A percentile compares a stretch with the other conserved stretches of the same genome.
These are phyloP conservation scores for Ambastaia sidthimunki DNA, from an alignment of 2,797 vertebrate species.

Conservation along the genomic window DNA sequence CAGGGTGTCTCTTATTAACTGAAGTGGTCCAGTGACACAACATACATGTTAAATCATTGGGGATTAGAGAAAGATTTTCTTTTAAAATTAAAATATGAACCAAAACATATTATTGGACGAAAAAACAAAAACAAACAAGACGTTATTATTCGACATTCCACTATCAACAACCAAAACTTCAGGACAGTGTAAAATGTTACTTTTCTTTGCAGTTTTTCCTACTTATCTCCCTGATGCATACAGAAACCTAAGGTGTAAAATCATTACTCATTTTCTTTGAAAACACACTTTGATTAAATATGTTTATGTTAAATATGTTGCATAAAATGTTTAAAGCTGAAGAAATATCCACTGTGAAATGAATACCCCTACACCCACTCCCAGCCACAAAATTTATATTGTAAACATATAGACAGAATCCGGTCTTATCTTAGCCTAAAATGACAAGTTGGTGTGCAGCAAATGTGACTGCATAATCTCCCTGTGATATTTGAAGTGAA, in stretches of 20 bases:
- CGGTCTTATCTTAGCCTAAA: background rate
- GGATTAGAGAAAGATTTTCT: background rate
- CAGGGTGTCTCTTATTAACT: too few species aligned
- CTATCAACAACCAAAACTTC: too few species aligned
- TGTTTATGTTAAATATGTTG: too few species aligned
- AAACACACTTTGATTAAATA: too few species aligned
- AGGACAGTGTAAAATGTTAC: too few species aligned
- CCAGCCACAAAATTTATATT: background rate
- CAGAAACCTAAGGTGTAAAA: too few species aligned
- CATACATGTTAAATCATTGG: background rate
- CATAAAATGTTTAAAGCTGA: background rate
- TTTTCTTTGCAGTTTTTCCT: too few species aligned
- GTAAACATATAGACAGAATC: conserved; percentile 10
- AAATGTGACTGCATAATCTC: conserved; percentile 23
- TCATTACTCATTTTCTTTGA: too few species aligned
- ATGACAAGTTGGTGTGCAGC: background rate
- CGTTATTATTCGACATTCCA: too few species aligned
- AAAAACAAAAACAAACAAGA: background rate
- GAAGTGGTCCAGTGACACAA: too few species aligned
- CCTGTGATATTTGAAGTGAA: conserved; percentile 4
- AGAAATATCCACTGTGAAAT: background rate
- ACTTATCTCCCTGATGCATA: too few species aligned
- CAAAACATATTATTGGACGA: background rate
- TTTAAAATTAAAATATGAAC: background rate
- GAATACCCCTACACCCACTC: background rate